phyloP scores from a whole-genome alignment of 1,140 invertebrate genomes.

The Drosophila aff. region DNA sequence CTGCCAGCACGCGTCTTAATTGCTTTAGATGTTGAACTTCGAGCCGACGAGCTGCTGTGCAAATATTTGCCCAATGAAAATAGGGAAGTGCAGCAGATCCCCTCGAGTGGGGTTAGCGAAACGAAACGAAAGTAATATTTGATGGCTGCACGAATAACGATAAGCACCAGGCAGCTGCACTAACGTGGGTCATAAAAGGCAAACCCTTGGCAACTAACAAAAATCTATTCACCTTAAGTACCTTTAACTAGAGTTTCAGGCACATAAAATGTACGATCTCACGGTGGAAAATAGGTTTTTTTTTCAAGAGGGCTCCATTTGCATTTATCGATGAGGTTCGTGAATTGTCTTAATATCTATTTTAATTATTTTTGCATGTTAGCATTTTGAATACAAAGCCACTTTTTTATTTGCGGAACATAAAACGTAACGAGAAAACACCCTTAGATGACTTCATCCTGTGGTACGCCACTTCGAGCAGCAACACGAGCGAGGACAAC shows the following conservation, averaged over 20 bases:
- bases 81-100: conserved; percentile 24
- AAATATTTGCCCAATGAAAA: conserved; percentile 66
- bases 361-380: conserved; percentile 3
- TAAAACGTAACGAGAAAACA: neutral
- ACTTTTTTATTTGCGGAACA: neutral
- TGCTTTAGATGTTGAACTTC: conserved; percentile 84
- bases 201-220: conserved; percentile 15
- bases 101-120: conserved; percentile 31
- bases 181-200: conserved; percentile 13
- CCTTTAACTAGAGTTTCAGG: conserved; percentile 4
- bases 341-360: neutral
- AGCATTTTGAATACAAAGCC: neutral
- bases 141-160: conserved; percentile 39
- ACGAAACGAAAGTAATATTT: conserved; percentile 32
- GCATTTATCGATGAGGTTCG: neutral
- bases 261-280: neutral
- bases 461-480: conserved; percentile 39
- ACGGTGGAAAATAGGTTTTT: conserved; percentile 2
- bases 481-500: conserved; percentile 31
- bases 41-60: conserved; percentile 61
- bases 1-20: conserved; percentile 83
- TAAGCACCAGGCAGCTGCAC: conserved; percentile 16
- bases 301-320: neutral
- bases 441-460: neutral
- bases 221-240: conserved; percentile 17